Percentiles rank a stretch among this genome's conserved stretches.
Evolutionary conservation across 2,797 vertebrate species (phyloP).

Genomic region (Agapornis canus): DNA sequence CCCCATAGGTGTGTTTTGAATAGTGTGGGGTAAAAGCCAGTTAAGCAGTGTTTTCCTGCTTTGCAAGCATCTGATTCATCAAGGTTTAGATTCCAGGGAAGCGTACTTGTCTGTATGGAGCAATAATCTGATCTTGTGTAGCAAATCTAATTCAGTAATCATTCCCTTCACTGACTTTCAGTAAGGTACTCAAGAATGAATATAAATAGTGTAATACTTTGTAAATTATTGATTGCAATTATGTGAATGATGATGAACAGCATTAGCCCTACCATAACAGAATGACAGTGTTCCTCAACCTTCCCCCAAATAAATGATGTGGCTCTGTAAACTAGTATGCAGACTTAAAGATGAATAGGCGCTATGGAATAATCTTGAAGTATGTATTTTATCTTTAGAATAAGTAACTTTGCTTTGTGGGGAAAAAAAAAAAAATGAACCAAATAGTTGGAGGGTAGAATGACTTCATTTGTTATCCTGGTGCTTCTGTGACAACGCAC

Average conservation of each 20-base stretch:
- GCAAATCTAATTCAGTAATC: background rate
- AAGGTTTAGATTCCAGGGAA: background rate
- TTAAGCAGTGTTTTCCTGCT: background rate
- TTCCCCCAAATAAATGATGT: background rate
- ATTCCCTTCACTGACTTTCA: background rate
- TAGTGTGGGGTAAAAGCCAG: background rate
- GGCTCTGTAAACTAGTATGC: background rate
- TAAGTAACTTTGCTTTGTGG: background rate
- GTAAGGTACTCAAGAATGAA: background rate
- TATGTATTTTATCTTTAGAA: constrained; percentile 8
- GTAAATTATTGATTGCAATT: background rate
- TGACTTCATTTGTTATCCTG: constrained; percentile 12
- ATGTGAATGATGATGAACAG: background rate
- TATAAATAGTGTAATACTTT: background rate
- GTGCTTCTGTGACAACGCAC: background rate
- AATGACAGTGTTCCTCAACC: background rate
- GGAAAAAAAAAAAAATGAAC: background rate
- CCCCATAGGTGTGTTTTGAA: background rate
- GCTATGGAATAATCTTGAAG: background rate
- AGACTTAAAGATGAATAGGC: constrained; percentile 4
- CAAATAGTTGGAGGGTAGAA: background rate
- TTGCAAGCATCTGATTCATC: background rate
- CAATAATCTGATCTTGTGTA: background rate
- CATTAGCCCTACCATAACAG: background rate
- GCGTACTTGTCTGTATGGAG: background rate